Conservation (phyloP, 2,797 vertebrate genomes). For the Rhabdomys pumilio region DNA sequence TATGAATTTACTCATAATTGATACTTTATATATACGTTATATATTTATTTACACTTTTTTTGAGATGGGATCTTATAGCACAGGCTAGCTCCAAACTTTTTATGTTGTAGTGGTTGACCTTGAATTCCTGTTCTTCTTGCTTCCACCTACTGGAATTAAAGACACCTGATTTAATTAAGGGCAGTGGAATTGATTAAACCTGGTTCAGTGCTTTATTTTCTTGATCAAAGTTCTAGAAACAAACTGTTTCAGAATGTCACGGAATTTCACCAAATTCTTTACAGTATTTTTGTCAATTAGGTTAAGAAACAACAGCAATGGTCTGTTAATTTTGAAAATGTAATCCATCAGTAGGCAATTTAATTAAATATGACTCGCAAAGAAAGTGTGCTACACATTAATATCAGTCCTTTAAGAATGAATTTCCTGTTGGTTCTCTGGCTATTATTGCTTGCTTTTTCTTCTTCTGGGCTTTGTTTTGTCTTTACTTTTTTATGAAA, state of each 20-base stretch:
- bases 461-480: background rate
- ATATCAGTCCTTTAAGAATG: accelerated
- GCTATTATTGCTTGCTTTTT: background rate
- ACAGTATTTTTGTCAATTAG: background rate
- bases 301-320: background rate
- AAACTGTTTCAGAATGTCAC: background rate
- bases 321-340: background rate
- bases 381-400: background rate
- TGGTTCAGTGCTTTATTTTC: background rate
- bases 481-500: background rate
- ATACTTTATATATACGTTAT: background rate
- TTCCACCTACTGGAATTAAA: background rate
- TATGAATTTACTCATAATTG: background rate
- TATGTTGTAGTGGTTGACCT: background rate
- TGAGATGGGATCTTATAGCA: background rate
- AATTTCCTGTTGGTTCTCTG: background rate
- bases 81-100: background rate
- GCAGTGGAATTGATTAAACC: background rate
- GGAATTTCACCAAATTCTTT: background rate
- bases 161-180: background rate
- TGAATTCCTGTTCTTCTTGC: background rate
- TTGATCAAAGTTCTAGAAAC: background rate
- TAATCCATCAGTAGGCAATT: background rate
- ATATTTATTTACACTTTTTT: background rate
- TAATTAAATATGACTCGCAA: background rate